Conservation (phyloP, 1,140 invertebrate genomes). For the Drosophila oshimai region DNA sequence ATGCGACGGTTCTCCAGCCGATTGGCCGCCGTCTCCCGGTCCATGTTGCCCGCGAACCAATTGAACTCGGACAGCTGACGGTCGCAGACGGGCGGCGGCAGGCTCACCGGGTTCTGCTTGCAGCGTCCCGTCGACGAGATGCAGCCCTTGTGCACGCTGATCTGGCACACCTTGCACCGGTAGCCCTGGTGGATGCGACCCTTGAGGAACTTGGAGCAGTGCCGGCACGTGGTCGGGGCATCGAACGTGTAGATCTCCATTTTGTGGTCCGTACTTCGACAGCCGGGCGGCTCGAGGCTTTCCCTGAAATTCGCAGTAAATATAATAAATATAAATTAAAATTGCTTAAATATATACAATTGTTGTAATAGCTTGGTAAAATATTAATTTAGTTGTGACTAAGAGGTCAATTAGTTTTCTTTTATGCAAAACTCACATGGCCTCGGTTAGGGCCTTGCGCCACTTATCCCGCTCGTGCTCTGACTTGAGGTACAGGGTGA, state of each 20-base stretch:
- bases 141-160: constrained; percentile 90
- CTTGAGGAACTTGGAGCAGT: constrained; percentile 94
- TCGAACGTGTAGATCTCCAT: constrained; percentile 95
- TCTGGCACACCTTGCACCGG: constrained; percentile 88
- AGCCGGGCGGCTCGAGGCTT: constrained; percentile 92
- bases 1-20: constrained; percentile 90
- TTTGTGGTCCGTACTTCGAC: constrained; percentile 91
- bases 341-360: no score
- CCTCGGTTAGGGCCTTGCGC: constrained; percentile 95
- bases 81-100: constrained; percentile 84
- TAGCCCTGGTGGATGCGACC: constrained; percentile 92
- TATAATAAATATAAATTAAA: background rate
- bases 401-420: background rate
- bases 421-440: constrained; percentile 88
- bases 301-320: constrained; percentile 85
- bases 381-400: no score
- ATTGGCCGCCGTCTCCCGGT: constrained; percentile 90
- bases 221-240: constrained; percentile 90
- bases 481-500: constrained; percentile 94
- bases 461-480: constrained; percentile 94
- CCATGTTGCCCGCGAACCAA: constrained; percentile 92
- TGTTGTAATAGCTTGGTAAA: no score
- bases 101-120: constrained; percentile 83
- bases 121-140: constrained; percentile 89
- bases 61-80: constrained; percentile 79